Evolutionary conservation across 2,888 invertebrate species (phyloP), one percentile per base, ranked within the genome.

Genomic region (Conistra vaccinii): DNA sequence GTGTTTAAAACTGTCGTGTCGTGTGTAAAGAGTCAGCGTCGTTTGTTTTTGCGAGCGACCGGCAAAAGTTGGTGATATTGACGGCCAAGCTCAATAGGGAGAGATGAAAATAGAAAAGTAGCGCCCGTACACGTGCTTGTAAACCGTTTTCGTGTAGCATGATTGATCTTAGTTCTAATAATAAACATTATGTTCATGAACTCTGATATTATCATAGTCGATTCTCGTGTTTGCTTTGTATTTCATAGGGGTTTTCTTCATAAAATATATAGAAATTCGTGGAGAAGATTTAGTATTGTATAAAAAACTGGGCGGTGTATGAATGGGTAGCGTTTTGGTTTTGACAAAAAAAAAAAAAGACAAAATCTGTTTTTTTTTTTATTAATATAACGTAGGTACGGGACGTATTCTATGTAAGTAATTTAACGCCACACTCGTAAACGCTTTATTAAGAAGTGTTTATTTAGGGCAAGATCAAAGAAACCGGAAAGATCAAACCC

Each of bases 21-120:
- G 48, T 80, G 35, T 57, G 20, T 73, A 17, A 32, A 71, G 72
- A 62, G 55, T 10, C n/a, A 29, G 72, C 48, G 62, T 62, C 12
- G 67, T 80, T 75, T 78, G 66, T 67, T 78, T 73, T 80, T 57
- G 63, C 61, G 51, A 58, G 20, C 35, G 29, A 26, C 35, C 66
- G 42, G 23, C 35, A 67, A 68, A 78, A 67, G 74, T 80, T 67
- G n/a, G 45, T 57, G 62, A 51, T 74, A 68, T 68, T 53, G 62
- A 63, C 57, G 75, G 67, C 55, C 67, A 78, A 53, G 51, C 75
- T 67, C 29, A 45, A 74, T 63, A 23, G 45, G 26, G 62, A 20
- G 60, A 10, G 80, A 62, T 80, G 55, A 53, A 80, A 78, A 78
- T 80, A 78, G 78, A 80, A 80, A 60, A 66, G 45, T 67, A 53